A percentile compares a stretch with the other conserved stretches of the same genome.
phyloP scores from a whole-genome alignment of 2,113 vertebrate genomes.

The Choloepus hoffmanni region DNA sequence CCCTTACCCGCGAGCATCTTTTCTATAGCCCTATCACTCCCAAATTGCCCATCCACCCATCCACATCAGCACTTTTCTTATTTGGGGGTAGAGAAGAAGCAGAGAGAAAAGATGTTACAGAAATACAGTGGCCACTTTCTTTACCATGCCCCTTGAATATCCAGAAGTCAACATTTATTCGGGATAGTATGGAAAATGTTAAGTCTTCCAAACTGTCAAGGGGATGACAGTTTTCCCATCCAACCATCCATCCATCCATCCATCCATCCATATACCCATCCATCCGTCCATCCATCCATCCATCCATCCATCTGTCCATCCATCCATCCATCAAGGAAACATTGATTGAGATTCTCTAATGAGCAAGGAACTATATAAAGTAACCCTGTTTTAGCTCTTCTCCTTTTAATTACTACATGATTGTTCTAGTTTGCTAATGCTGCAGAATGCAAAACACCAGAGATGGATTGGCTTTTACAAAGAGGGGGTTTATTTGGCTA shows the following conservation, averaged over 20 bases:
- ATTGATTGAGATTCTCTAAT: background rate
- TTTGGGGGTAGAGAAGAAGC: background rate
- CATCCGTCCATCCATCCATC: background rate
- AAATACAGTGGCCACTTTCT: background rate
- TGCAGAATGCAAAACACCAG: no score
- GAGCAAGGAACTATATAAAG: background rate
- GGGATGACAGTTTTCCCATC: background rate
- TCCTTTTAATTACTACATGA: background rate
- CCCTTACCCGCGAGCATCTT: background rate
- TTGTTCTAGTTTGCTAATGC: no score
- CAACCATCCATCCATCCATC: background rate
- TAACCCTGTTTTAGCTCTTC: background rate
- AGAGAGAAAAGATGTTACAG: background rate
- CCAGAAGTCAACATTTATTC: background rate
- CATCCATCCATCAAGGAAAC: background rate
- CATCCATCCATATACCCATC: background rate
- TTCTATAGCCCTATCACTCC: background rate
- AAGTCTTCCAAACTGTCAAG: background rate
- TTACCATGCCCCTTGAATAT: background rate
- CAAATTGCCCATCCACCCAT: background rate
- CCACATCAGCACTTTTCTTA: background rate
- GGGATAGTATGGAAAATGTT: conserved; percentile 11
- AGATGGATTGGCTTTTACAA: no score
- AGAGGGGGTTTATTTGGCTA: no score
- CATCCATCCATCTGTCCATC: background rate